phyloP scores from a whole-genome alignment of 2,797 vertebrate species.

The Spinus olivaceus region DNA sequence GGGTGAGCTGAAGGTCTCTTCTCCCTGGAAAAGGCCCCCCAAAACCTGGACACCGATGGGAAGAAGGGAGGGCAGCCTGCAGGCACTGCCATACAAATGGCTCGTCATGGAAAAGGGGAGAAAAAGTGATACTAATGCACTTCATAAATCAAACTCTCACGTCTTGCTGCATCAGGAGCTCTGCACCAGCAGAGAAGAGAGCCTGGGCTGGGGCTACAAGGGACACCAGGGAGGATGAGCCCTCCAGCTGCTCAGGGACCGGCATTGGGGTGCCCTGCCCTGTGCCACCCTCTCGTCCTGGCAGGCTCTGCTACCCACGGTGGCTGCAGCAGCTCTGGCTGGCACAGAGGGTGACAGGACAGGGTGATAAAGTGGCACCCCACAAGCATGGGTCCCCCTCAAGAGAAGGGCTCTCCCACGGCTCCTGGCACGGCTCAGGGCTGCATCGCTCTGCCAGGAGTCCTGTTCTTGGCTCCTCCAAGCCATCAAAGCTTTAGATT shows the following conservation, averaged over 20 bases:
- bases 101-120: conserved; percentile 13
- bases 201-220: not conserved
- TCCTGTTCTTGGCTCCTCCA: not conserved
- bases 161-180: not conserved
- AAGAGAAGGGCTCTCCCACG: not conserved
- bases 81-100: not conserved
- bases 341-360: not conserved
- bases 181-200: not conserved
- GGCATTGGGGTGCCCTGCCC: not conserved
- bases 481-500: not conserved
- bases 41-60: rapidly evolving
- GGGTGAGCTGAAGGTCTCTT: not conserved
- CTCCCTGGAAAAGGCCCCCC: not conserved
- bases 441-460: not conserved
- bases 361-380: not conserved
- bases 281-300: not conserved
- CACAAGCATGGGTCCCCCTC: not conserved
- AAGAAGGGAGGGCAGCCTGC: not conserved
- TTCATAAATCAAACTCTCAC: conserved; percentile 56
- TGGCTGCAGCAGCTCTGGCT: not conserved
- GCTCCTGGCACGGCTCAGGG: not conserved
- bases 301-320: not conserved
- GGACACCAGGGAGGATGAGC: not conserved
- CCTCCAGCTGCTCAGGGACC: rapidly evolving
- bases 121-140: not conserved